Evolutionary conservation across 2,797 vertebrate genomes (phyloP), one percentile per base, ranked within the genome.

Genomic region (Denticeps clupeoides): DNA sequence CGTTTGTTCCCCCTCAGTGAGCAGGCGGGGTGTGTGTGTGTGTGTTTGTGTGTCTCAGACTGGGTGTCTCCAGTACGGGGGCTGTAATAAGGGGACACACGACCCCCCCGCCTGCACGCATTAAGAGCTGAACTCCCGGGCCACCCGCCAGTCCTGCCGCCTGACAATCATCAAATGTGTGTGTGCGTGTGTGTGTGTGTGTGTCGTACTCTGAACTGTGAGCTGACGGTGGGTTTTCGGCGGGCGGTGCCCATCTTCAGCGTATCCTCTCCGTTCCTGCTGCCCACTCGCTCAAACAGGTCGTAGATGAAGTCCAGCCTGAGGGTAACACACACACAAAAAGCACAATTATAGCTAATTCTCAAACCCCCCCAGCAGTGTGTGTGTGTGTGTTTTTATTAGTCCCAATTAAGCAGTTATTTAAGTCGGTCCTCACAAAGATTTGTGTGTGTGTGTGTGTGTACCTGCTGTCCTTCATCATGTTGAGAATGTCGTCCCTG

Each of bases 221-320:
- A 93, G 69, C 89, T 92, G 79, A 94, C 89, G 2, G 91, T 94
- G 11, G 90, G 89, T 62, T 89, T 91, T 63, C 89, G 87, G 56
- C 89, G 82, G 59, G 87, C 88, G 2, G 90, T 93, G 53, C 90
- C 89, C 88, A 91, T 88, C 74, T 91, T 93, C 13, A 91, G 57
- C 0, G 90, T 91, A 59, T 91, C 89, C 1, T 91, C 89, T 49
- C 76, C 82, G 24, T 52, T 86, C 48, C 87, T 81, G 69, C 91
- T 89, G n/a, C 83, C 88, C 35, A 93, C 87, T 12, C 70, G 85
- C 72, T 94, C 91, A 56, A 93, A 94, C 55, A 94, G 82, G 69
- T 94, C 91, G 25, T 91, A 94, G 71, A 94, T 91, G 64, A 93
- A 94, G 70, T 94, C 91, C 21, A 91, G 75, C 66, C 91, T 94